These are phyloP conservation scores for Aphidius colemani DNA, from an alignment of 2,888 invertebrate genomes.

Conservation along the genomic window DNA sequence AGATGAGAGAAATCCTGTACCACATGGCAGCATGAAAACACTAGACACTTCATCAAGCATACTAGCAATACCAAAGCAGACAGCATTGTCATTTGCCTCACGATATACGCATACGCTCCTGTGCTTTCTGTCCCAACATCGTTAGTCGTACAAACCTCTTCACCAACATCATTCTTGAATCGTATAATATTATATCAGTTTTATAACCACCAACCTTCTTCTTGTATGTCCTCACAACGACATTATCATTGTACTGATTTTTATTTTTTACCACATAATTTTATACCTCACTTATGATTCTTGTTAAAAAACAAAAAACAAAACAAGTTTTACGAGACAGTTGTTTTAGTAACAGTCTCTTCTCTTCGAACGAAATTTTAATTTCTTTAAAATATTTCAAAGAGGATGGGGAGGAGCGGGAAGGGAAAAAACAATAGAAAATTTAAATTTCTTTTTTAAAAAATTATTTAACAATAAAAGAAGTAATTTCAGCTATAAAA, in stretches of 20 bases:
- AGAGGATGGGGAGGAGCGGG: too few relatives aligned
- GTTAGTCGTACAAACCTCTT: constrained; percentile 35
- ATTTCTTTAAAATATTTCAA: too few relatives aligned
- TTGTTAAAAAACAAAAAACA: too few relatives aligned
- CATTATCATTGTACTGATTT: constrained; percentile 24
- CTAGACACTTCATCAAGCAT: constrained; percentile 55
- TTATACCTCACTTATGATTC: constrained; percentile 8
- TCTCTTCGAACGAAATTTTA: too few relatives aligned
- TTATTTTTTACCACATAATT: constrained; percentile 14
- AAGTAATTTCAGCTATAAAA: neutral
- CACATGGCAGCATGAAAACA: constrained; percentile 40
- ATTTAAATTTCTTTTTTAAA: neutral
- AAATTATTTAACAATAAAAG: neutral
- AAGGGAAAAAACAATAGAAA: too few relatives aligned
- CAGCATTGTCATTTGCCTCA: constrained; percentile 54
- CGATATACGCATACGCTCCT: constrained; percentile 39
- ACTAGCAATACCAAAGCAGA: constrained; percentile 40
- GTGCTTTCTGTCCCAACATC: constrained; percentile 45
- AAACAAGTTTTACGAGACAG: too few relatives aligned
- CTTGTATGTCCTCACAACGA: constrained; percentile 26
- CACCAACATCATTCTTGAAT: too few relatives aligned
- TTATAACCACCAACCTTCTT: constrained; percentile 30
- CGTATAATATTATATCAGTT: neutral
- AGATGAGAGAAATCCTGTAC: constrained; percentile 10
- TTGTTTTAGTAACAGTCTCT: too few relatives aligned